Base-by-base conservation (phyloP, 2,113 vertebrate genomes). In the Cathartes aura region DNA sequence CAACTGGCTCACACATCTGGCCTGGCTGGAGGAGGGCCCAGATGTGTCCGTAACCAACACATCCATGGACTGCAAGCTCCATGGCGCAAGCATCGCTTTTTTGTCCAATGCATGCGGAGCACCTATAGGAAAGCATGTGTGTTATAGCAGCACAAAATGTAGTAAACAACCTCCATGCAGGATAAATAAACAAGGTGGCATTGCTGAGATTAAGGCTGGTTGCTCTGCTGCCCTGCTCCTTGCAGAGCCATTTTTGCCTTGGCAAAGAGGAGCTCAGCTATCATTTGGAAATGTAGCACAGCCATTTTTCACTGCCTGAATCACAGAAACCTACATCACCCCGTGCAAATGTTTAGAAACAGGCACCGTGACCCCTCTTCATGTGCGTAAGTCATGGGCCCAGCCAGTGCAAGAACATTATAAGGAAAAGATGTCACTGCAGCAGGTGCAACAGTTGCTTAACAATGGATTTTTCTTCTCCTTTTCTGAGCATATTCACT, bases 31-130 rank as follows among this genome's bases (percentile, higher is more conserved):
- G 75, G 56, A 82, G 30, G 36, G 8, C 17, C 23, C 56, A 67
- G 48, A 32, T 75, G 47, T 52, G 45, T 10, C 64, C 7, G 2
- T 47, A 76, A 71, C 45, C 48, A 72, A 8, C 70, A 47, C 6
- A 12, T 27, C 52, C 34, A 10, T 11, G 26, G 23, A 40, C 15
- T 20, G 11, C 27, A 66, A 62, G 17, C 30, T 59, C 32, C 34
- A 14, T 6, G 45, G 18, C 0, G 0, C 1, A 2, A 84, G 8
- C 34, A 10, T 60, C 11, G 0, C 56, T 38, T 47, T 67, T 78
- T 58, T 85, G 13, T 21, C 32, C 32, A 63, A 1, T 3, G 4
- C 4, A 42, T 21, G 32, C 2, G 3, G 24, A 82, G 15, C 38
- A 42, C 20, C 24, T 56, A 32, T 14, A 52, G 40, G 48, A 64